Evolutionary conservation across 2,888 invertebrate species (phyloP), one percentile per base, ranked within the genome.

Genomic region (Ochropleura leucogaster): DNA sequence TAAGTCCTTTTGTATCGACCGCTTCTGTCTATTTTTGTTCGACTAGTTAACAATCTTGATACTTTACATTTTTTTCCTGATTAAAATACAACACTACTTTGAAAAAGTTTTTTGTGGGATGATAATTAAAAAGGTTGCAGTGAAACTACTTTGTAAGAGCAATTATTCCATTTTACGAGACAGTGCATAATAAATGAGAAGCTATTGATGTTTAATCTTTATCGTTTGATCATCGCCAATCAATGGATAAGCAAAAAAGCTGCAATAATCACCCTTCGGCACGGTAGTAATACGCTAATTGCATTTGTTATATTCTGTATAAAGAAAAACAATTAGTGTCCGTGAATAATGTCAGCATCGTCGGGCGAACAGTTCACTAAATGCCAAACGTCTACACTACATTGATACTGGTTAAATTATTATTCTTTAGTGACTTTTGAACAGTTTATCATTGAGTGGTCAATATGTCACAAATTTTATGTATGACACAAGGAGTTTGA

Each of bases 1-100:
- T 95, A 96, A 96, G 95, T 96, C 96, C 95, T 95, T 95, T 96
- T 96, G 96, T 96, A 96, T 95, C 94, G 94, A 93, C 94, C 93
- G 95, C 92, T 92, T 91, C 91, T 93, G 91, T 94, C 91, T 94
- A 92, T 91, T 84, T 88, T 80, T 87, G 72, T 87, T 89, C 87
- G 80, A 74, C 79, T 89, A 84, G 67, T 81, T 69, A 89, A 81
- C 59, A 47, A 57, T 92, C 88, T 95, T 95, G 95, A 95, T 95
- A 93, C 92, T 95, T 93, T 68, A 74, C 47, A 53, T 71, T 68
- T 77, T 55, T 69, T 70, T 65, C 49, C 49, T 63, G 40, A 57
- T 73, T 64, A 68, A 49, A 80, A 69, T 72, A 59, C 62, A 66
- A 65, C 16, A 74, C 51, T 70, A 47, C 10, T 47, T 65, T 12